phyloP scores from a whole-genome alignment of 1,140 invertebrate species.

The Glossosoma conforme region DNA sequence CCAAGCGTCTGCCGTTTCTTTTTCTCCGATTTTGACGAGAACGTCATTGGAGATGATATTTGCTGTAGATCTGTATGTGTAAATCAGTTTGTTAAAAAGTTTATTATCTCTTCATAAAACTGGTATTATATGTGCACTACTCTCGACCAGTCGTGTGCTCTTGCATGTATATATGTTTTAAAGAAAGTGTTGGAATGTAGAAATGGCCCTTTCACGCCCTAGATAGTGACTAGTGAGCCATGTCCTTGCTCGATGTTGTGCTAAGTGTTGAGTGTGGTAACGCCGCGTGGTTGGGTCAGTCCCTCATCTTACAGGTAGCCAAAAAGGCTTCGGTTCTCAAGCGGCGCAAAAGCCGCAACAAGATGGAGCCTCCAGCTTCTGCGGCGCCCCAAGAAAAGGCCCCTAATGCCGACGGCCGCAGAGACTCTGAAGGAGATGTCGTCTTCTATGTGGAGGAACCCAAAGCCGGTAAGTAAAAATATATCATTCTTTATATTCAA shows the following conservation, averaged over 20 bases:
- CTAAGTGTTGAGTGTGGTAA: constrained; percentile 32
- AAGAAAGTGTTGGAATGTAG: too few species aligned
- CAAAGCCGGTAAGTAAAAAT: constrained; percentile 52
- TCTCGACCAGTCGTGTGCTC: too few species aligned
- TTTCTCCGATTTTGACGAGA: too few species aligned
- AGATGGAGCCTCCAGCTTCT: constrained; percentile 54
- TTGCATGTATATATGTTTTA: too few species aligned
- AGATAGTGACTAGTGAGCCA: too few species aligned
- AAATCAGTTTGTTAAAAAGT: too few species aligned
- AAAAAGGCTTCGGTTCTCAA: constrained; percentile 70
- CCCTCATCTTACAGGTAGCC: constrained; percentile 66
- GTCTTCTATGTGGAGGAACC: constrained; percentile 67
- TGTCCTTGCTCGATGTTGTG: constrained; percentile 28
- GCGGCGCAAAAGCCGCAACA: constrained; percentile 62
- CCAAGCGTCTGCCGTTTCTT: too few species aligned
- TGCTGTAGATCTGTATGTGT: too few species aligned
- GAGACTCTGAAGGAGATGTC: constrained; percentile 62
- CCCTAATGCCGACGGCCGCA: constrained; percentile 31
- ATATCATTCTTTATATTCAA: constrained; percentile 2
- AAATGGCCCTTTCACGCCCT: too few species aligned
- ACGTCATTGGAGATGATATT: too few species aligned
- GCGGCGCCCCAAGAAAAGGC: constrained; percentile 29
- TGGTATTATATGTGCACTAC: too few species aligned
- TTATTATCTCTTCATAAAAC: too few species aligned
- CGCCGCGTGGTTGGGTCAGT: constrained; percentile 48